Evolutionary conservation across 2,113 vertebrate species (phyloP).

Genomic region (Cynopterus brachyotis): DNA sequence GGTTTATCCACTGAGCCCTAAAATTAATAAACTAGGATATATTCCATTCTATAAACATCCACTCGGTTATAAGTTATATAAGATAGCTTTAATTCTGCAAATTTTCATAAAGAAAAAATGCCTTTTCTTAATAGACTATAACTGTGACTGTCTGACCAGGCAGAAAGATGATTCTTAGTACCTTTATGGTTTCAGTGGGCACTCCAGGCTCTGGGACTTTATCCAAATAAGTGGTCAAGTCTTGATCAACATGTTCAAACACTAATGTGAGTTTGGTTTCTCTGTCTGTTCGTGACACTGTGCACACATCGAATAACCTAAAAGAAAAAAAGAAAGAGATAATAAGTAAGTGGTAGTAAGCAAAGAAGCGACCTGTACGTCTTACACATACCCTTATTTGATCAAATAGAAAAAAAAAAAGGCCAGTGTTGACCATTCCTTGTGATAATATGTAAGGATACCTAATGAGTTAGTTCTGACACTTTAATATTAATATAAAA

Average conservation of each 20-base stretch:
- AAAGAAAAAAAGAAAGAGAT: constrained; percentile 68
- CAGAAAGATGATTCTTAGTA: constrained; percentile 75
- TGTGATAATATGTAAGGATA: background rate
- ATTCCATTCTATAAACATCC: background rate
- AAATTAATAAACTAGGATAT: constrained; percentile 18
- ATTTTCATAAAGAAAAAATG: constrained; percentile 43
- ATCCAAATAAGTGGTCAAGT: constrained; percentile 98
- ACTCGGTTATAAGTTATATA: background rate
- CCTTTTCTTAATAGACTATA: background rate
- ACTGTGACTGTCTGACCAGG: background rate
- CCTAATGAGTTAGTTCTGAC: background rate
- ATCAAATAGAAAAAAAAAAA: background rate
- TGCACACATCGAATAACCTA: constrained; percentile 98
- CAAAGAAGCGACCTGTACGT: background rate
- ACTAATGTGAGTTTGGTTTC: constrained; percentile 98
- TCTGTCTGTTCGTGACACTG: constrained; percentile 96
- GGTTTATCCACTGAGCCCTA: background rate
- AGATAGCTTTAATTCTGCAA: background rate
- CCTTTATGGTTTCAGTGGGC: constrained; percentile 98
- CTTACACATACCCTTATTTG: background rate
- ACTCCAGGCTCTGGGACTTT: constrained; percentile 98
- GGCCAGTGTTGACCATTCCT: background rate
- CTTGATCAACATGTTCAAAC: constrained; percentile 99
- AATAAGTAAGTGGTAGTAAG: constrained; percentile 52
- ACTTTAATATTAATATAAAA: background rate